phyloP scores from a whole-genome alignment of 2,888 invertebrate genomes.

The Cephus rjabovi region DNA sequence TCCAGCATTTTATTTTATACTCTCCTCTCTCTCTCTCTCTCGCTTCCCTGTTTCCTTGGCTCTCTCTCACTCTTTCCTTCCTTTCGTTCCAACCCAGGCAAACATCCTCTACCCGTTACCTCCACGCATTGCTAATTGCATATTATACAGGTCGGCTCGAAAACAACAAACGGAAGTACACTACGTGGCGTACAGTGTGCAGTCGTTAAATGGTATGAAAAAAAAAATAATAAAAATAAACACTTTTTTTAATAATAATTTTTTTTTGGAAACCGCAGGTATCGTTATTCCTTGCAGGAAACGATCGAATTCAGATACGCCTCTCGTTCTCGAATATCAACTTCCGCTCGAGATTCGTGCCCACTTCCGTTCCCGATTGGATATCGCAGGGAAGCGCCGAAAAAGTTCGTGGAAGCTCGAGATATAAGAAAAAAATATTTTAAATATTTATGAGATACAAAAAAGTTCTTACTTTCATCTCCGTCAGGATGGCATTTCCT shows the following conservation, averaged over 20 bases:
- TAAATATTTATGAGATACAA: neutral
- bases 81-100: neutral
- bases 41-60: too few species aligned
- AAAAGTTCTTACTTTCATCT: neutral
- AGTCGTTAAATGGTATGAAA: neutral
- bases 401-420: neutral
- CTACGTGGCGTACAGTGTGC: neutral
- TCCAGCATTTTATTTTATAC: neutral
- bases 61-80: neutral
- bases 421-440: neutral
- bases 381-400: slow-evolving; percentile 24
- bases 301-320: neutral
- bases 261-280: neutral
- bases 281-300: neutral
- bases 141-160: neutral
- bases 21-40: neutral
- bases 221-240: neutral
- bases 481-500: too few species aligned
- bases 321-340: slow-evolving; percentile 20
- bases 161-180: neutral
- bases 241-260: neutral
- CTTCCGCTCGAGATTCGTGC: slow-evolving; percentile 35
- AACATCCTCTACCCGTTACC: neutral
- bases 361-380: slow-evolving; percentile 38
- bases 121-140: neutral